A percentile compares a stretch with the other conserved stretches of the same genome.
Conservation (phyloP, 2,113 vertebrate species). For the Callopanchax toddi region DNA sequence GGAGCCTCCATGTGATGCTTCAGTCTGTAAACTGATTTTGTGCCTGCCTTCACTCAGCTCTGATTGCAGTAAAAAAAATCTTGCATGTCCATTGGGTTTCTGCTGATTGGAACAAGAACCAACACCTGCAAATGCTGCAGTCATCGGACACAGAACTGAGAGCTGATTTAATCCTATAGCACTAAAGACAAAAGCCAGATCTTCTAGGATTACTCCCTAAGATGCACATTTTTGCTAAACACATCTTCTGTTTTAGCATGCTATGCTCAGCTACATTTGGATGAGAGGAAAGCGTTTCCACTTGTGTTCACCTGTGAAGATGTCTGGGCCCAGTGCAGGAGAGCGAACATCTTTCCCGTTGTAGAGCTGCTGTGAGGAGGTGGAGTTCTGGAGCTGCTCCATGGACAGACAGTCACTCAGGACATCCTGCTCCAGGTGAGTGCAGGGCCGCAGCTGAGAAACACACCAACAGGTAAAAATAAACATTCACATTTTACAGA, state of each 20-base stretch:
- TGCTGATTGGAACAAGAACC: not conserved
- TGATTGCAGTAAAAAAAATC: not conserved
- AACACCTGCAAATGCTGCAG: not conserved
- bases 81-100: not conserved
- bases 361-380: conserved; percentile 83
- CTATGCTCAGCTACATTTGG: no score
- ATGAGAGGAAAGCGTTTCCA: no score
- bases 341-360: conserved; percentile 85
- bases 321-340: conserved; percentile 83
- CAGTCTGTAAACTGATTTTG: no score
- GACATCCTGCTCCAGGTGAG: conserved; percentile 86
- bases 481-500: not conserved
- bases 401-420: conserved; percentile 89
- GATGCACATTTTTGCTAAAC: no score
- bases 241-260: no score
- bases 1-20: no score
- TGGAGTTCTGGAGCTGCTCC: conserved; percentile 85
- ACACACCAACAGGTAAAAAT: conserved; percentile 12
- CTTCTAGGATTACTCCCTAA: no score
- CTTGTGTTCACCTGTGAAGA: conserved; percentile 85
- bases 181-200: no score
- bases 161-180: not conserved
- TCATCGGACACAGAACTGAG: not conserved
- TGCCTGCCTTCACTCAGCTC: no score
- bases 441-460: conserved; percentile 84